Evolutionary conservation across 2,888 invertebrate genomes (phyloP).

Genomic region (Microctonus brassicae): DNA sequence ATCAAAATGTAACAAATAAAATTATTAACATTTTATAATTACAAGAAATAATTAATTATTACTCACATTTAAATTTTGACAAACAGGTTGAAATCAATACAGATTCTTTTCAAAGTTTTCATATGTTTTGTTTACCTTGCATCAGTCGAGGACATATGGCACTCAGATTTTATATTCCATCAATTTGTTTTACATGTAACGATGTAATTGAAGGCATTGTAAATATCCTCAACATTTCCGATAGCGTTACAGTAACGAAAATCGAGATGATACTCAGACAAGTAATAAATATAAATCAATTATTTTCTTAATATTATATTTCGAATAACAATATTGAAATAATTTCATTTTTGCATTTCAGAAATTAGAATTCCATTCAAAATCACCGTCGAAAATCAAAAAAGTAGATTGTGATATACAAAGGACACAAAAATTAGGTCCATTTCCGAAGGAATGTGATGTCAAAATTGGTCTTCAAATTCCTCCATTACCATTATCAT

Average conservation of each 20-base stretch:
- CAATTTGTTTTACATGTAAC: slow-evolving; percentile 80
- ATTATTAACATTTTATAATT: background rate
- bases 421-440: slow-evolving; percentile 74
- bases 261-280: slow-evolving; percentile 43
- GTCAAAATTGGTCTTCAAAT: slow-evolving; percentile 76
- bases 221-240: slow-evolving; percentile 77
- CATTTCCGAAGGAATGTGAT: slow-evolving; percentile 73
- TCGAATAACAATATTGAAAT: too few species aligned
- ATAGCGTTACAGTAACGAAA: slow-evolving; percentile 56
- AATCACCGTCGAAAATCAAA: slow-evolving; percentile 73
- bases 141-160: slow-evolving; percentile 78
- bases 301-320: slow-evolving; percentile 8
- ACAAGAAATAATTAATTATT: background rate
- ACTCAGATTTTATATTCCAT: slow-evolving; percentile 76
- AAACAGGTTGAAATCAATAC: slow-evolving; percentile 49
- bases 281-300: background rate
- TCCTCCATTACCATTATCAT: slow-evolving; percentile 81
- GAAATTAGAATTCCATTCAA: slow-evolving; percentile 75
- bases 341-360: slow-evolving; percentile 39
- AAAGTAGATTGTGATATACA: slow-evolving; percentile 72
- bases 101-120: slow-evolving; percentile 31
- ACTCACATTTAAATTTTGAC: background rate
- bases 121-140: slow-evolving; percentile 75
- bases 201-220: slow-evolving; percentile 78
- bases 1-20: slow-evolving; percentile 75